These are phyloP conservation scores for Cavia aperea DNA, from an alignment of 2,113 vertebrate genomes.

Conservation along the genomic window DNA sequence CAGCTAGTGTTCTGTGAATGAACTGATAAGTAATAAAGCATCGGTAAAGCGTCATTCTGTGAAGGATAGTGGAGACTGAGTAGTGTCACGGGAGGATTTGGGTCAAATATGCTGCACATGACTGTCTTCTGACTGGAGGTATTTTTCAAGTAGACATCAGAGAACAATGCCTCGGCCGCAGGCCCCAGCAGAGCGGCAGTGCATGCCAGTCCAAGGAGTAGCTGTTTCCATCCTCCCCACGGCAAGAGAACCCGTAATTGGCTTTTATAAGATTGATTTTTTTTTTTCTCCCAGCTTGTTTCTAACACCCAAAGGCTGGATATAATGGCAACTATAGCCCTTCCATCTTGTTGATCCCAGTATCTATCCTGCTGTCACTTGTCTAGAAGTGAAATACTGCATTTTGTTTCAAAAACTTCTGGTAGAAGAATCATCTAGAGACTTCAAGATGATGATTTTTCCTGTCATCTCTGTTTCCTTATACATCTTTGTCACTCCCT, in stretches of 20 bases:
- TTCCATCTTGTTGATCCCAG: neutral
- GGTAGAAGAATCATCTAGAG: neutral
- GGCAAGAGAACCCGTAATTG: neutral
- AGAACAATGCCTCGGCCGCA: neutral
- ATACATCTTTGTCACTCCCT: accelerated
- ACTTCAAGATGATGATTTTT: neutral
- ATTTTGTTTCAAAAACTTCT: neutral
- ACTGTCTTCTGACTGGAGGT: constrained; percentile 52
- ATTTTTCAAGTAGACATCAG: constrained; percentile 11
- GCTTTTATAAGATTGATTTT: neutral
- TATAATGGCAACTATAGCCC: neutral
- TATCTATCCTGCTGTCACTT: neutral
- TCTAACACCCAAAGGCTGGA: neutral
- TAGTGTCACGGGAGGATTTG: neutral
- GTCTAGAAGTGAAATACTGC: neutral
- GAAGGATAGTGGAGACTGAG: neutral
- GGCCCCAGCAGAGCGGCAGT: neutral
- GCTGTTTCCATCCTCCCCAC: neutral
- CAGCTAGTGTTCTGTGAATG: neutral
- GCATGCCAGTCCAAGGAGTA: neutral
- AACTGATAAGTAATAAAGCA: neutral
- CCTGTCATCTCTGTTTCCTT: neutral
- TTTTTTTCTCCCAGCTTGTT: neutral
- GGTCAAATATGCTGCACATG: constrained; percentile 11
- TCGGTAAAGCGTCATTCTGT: neutral